Conservation (phyloP, 2,797 vertebrate species). For the Danio choprae region DNA sequence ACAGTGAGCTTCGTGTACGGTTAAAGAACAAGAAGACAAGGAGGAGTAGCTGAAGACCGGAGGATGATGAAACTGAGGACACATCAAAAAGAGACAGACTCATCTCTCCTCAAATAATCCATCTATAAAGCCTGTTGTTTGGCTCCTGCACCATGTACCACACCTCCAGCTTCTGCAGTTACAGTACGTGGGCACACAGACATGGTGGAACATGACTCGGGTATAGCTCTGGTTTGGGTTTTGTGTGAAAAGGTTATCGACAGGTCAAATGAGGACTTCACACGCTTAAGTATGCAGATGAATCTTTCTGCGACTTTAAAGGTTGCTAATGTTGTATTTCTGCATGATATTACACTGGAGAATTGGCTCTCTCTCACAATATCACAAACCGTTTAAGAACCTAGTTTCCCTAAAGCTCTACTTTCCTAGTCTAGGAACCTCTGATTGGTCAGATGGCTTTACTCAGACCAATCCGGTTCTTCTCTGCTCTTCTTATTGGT, state of each 20-base stretch:
- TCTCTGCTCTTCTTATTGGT: too few species aligned
- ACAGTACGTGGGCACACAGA: slow-evolving; percentile 39
- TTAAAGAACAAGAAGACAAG: slow-evolving; percentile 72
- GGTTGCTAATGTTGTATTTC: too few species aligned
- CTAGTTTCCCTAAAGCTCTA: too few species aligned
- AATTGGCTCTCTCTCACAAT: too few species aligned
- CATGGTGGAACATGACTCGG: slow-evolving; percentile 62
- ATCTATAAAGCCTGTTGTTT: slow-evolving; percentile 51
- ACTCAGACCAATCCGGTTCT: too few species aligned
- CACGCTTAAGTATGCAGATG: neutral
- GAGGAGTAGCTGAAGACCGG: slow-evolving; percentile 67
- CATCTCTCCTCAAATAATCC: slow-evolving; percentile 60
- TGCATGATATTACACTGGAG: too few species aligned
- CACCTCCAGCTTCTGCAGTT: slow-evolving; percentile 57
- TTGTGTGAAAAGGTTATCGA: slow-evolving; percentile 20
- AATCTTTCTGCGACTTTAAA: neutral
- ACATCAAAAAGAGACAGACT: slow-evolving; percentile 56
- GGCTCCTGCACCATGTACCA: slow-evolving; percentile 49
- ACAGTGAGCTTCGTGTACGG: slow-evolving; percentile 70
- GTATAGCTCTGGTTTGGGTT: slow-evolving; percentile 59
- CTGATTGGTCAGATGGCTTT: too few species aligned
- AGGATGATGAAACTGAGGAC: slow-evolving; percentile 51
- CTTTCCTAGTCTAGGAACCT: too few species aligned
- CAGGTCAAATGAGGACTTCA: slow-evolving; percentile 14
- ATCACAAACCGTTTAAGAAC: too few species aligned